Conservation (phyloP, 2,888 invertebrate species). For the Eupithecia inturbata region DNA sequence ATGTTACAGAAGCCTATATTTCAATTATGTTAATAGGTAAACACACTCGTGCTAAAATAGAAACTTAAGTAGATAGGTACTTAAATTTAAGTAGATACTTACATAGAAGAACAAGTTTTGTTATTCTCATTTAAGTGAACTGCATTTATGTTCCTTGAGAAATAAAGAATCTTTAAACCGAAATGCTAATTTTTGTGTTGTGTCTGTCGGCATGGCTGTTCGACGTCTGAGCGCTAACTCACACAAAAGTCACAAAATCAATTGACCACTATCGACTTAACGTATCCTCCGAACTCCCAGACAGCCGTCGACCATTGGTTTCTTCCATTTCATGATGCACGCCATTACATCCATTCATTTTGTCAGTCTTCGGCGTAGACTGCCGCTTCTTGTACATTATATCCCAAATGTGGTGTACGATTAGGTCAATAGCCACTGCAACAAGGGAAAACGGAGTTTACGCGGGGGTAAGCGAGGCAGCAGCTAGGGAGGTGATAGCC, state of each 20-base stretch:
- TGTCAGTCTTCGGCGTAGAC: constrained; percentile 44
- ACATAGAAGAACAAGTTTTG: too few species aligned
- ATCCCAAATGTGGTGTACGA: constrained; percentile 99
- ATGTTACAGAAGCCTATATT: not conserved
- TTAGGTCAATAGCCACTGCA: constrained; percentile 99
- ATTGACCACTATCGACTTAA: constrained; percentile 72
- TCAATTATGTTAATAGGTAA: too few species aligned
- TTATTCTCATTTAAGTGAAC: too few species aligned
- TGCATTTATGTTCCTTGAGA: too few species aligned
- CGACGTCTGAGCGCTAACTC: not conserved
- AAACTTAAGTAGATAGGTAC: too few species aligned
- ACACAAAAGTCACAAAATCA: constrained; percentile 21
- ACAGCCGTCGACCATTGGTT: constrained; percentile 64
- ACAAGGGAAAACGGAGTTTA: constrained; percentile 84
- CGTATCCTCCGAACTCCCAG: constrained; percentile 80
- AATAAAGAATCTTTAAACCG: too few species aligned
- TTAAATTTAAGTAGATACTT: too few species aligned
- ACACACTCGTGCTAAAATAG: too few species aligned
- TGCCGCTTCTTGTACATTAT: constrained; percentile 87
- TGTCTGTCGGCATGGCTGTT: not conserved
- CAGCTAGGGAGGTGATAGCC: constrained; percentile 84
- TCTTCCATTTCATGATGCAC: constrained; percentile 66
- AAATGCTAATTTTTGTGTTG: not conserved
- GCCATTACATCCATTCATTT: constrained; percentile 60
- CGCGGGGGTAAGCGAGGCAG: constrained; percentile 54